A percentile compares a stretch with the other conserved stretches of the same genome.
Evolutionary conservation across 2,113 vertebrate genomes (phyloP).

Genomic region (Puma concolor): DNA sequence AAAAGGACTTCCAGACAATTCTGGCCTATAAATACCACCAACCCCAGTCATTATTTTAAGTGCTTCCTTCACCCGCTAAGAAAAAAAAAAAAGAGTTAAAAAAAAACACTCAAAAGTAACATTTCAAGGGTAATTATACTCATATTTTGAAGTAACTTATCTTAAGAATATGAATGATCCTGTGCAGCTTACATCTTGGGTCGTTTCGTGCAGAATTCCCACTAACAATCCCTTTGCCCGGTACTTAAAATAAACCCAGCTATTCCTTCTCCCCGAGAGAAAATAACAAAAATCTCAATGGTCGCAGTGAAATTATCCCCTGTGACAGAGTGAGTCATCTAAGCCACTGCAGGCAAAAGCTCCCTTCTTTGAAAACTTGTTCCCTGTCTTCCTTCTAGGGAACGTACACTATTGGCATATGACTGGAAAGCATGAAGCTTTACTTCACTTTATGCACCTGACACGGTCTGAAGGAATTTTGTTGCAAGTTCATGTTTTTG

Average conservation of each 20-base stretch:
- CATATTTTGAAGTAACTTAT: slow-evolving; percentile 60
- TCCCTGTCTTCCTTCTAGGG: slow-evolving; percentile 22
- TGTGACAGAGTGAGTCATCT: background rate
- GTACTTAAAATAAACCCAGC: slow-evolving; percentile 53
- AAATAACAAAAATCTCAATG: slow-evolving; percentile 55
- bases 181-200: slow-evolving; percentile 45
- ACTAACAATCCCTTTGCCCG: slow-evolving; percentile 68
- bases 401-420: background rate
- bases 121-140: slow-evolving; percentile 47
- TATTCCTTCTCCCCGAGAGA: slow-evolving; percentile 68
- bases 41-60: slow-evolving; percentile 70
- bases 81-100: background rate
- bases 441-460: background rate
- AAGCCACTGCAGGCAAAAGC: background rate
- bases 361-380: background rate
- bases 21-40: slow-evolving; percentile 55
- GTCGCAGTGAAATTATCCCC: background rate
- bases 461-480: background rate
- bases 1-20: slow-evolving; percentile 28
- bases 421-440: accelerated
- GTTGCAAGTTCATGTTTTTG: background rate
- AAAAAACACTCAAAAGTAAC: slow-evolving; percentile 54
- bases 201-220: slow-evolving; percentile 51
- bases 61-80: slow-evolving; percentile 56
- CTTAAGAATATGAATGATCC: slow-evolving; percentile 57